These are phyloP conservation scores for Axis porcinus DNA, from an alignment of 2,113 vertebrate species.

Conservation along the genomic window DNA sequence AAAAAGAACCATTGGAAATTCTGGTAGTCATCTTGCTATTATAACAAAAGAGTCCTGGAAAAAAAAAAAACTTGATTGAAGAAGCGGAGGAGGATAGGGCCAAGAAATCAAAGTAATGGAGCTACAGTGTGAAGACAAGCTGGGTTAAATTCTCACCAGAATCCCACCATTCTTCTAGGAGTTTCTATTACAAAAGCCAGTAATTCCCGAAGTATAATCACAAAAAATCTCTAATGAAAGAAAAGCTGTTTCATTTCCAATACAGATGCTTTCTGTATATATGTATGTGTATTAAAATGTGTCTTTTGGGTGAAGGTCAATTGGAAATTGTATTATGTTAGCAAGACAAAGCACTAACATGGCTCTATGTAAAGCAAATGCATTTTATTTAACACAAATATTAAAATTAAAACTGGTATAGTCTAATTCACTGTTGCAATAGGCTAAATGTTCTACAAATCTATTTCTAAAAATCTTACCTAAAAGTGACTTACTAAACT, in stretches of 20 bases:
- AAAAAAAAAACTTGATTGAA: background rate
- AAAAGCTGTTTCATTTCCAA: background rate
- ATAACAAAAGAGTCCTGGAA: background rate
- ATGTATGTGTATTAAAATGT: background rate
- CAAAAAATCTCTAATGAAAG: background rate
- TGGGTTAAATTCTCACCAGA: background rate
- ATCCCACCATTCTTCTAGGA: background rate
- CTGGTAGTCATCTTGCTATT: background rate
- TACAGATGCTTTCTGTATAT: background rate
- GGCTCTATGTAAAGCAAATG: background rate
- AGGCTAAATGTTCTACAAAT: background rate
- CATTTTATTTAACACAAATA: background rate
- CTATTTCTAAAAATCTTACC: background rate
- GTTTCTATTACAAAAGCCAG: background rate
- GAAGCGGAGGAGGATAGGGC: background rate
- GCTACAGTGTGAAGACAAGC: background rate
- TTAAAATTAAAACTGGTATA: background rate
- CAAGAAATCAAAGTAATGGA: background rate
- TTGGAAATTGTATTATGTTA: background rate
- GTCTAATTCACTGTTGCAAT: conserved; percentile 8
- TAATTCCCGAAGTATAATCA: background rate
- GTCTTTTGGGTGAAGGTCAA: background rate
- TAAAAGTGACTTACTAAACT: background rate
- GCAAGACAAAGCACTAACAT: conserved; percentile 23
- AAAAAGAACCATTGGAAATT: background rate